phyloP scores from a whole-genome alignment of 2,797 vertebrate species.

The Odontamblyopus rebecca region DNA sequence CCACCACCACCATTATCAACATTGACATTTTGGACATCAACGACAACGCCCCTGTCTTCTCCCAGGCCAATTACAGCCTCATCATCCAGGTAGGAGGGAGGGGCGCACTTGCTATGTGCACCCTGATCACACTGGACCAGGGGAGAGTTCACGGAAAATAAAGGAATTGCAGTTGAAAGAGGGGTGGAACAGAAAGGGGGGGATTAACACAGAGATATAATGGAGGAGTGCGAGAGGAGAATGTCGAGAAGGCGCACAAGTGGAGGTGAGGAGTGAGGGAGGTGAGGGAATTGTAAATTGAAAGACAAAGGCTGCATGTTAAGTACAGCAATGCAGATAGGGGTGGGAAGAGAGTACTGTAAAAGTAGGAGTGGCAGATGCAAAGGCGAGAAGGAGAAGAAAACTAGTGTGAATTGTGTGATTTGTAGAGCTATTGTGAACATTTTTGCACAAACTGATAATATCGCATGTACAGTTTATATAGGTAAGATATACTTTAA shows the following conservation, averaged over 20 bases:
- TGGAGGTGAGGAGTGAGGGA: conserved; percentile 41
- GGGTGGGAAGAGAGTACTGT: conserved; percentile 17
- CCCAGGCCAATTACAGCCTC: conserved; percentile 91
- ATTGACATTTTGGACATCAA: conserved; percentile 98
- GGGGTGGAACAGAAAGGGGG: conserved; percentile 38
- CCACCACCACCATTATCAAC: conserved; percentile 87
- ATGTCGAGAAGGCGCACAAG: conserved; percentile 65
- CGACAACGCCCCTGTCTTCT: conserved; percentile 94
- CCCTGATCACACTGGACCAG: conserved; percentile 13
- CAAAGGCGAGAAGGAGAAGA: conserved; percentile 7
- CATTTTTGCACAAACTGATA: not conserved
- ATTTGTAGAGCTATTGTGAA: no score
- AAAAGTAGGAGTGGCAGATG: conserved; percentile 17
- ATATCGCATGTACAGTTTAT: not conserved
- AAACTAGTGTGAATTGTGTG: not conserved
- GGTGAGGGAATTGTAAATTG: conserved; percentile 38
- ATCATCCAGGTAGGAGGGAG: conserved; percentile 88
- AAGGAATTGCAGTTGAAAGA: conserved; percentile 13
- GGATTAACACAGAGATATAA: conserved; percentile 64
- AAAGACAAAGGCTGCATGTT: conserved; percentile 64
- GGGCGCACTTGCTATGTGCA: conserved; percentile 5
- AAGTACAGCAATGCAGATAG: conserved; percentile 56
- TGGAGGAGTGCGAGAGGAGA: conserved; percentile 54
- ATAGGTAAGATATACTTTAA: not conserved
- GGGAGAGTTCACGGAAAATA: conserved; percentile 25